A percentile compares a stretch with the other conserved stretches of the same genome.
These are phyloP conservation scores for Nannoperca obscura DNA, from an alignment of 2,797 vertebrate species.

Conservation along the genomic window DNA sequence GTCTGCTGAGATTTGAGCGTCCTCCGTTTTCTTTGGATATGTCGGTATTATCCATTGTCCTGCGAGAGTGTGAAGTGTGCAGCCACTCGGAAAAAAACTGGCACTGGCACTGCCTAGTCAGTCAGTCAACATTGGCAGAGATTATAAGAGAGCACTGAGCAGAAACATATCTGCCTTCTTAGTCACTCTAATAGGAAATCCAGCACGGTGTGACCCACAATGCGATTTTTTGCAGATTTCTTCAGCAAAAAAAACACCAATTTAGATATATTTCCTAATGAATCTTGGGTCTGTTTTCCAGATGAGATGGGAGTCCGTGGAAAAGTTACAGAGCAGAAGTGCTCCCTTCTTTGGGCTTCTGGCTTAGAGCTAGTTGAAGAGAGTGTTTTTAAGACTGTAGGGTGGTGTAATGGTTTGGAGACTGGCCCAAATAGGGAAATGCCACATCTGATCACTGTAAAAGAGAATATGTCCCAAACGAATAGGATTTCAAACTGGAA, in stretches of 20 bases:
- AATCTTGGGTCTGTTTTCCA: background rate
- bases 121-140: slow-evolving; percentile 19
- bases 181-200: slow-evolving; percentile 33
- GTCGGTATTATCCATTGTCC: slow-evolving; percentile 51
- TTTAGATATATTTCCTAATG: background rate
- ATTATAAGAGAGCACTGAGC: slow-evolving; percentile 49
- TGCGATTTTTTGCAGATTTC: background rate
- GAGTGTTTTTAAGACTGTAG: background rate
- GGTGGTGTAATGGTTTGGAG: background rate
- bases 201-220: background rate
- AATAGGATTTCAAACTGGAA: background rate
- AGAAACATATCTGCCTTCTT: slow-evolving; percentile 16
- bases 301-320: background rate
- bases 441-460: slow-evolving; percentile 5
- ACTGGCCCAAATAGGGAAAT: slow-evolving; percentile 3
- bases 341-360: background rate
- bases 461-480: background rate
- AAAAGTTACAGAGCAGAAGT: no score
- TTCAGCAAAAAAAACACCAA: background rate
- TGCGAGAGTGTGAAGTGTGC: background rate
- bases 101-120: background rate
- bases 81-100: slow-evolving; percentile 34
- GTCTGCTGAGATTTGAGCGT: background rate
- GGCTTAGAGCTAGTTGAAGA: background rate
- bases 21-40: slow-evolving; percentile 7